Evolutionary conservation across 2,888 invertebrate species (phyloP).

Genomic region (Onchidella celtica): DNA sequence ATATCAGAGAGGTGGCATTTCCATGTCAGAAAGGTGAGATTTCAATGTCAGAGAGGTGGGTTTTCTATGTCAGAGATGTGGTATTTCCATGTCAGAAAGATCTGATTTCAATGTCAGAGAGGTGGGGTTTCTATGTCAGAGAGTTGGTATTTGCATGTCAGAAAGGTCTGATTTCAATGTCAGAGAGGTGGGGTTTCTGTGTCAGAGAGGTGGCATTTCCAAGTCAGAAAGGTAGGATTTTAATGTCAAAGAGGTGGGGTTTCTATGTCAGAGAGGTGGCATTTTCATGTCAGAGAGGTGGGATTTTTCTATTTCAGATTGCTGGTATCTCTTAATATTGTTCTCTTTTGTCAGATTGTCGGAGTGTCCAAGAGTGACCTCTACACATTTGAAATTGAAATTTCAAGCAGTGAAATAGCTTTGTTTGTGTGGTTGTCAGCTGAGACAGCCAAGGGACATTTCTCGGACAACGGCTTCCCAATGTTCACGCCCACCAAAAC

Average conservation of each 20-base stretch:
- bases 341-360: slow-evolving; percentile 59
- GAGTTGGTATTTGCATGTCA: too few relatives aligned
- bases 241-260: too few relatives aligned
- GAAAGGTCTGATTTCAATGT: too few relatives aligned
- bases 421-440: slow-evolving; percentile 79
- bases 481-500: slow-evolving; percentile 70
- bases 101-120: too few relatives aligned
- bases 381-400: slow-evolving; percentile 55
- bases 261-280: too few relatives aligned
- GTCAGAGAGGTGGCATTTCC: too few relatives aligned
- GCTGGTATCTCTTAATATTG: not conserved
- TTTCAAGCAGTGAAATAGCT: slow-evolving; percentile 69
- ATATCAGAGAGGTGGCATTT: too few relatives aligned
- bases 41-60: too few relatives aligned
- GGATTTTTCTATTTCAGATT: not conserved
- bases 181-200: too few relatives aligned
- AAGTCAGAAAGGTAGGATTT: too few relatives aligned
- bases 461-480: slow-evolving; percentile 89
- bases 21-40: not conserved
- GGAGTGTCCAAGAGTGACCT: slow-evolving; percentile 58
- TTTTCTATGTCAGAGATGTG: not conserved
- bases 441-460: slow-evolving; percentile 83
- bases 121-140: too few relatives aligned
- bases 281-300: not conserved
- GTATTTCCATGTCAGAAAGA: too few relatives aligned